A percentile compares a stretch with the other conserved stretches of the same genome.
phyloP scores from a whole-genome alignment of 2,888 invertebrate species.

The Holacanthella duospinosa region DNA sequence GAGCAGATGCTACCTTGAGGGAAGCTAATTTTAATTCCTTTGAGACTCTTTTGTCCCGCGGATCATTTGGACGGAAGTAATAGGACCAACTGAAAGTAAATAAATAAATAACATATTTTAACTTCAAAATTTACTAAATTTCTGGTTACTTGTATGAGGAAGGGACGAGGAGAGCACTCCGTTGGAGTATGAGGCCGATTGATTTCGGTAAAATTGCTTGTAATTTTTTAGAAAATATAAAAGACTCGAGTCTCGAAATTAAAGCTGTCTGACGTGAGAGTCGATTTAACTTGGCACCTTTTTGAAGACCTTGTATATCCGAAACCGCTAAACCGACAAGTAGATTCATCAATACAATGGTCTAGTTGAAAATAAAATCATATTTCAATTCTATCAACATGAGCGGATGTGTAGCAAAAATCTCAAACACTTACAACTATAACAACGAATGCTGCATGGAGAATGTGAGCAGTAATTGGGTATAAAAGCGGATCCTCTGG shows the following conservation, averaged over 20 bases:
- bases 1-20: slow-evolving; percentile 51
- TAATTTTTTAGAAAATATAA: slow-evolving; percentile 65
- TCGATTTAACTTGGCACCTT: slow-evolving; percentile 59
- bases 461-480: slow-evolving; percentile 30
- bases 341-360: slow-evolving; percentile 34
- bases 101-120: neutral
- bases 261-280: slow-evolving; percentile 69
- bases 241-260: slow-evolving; percentile 68
- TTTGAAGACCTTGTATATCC: slow-evolving; percentile 45
- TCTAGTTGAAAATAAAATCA: slow-evolving; percentile 11
- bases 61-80: slow-evolving; percentile 70
- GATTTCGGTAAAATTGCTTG: slow-evolving; percentile 51
- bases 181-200: slow-evolving; percentile 55
- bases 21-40: slow-evolving; percentile 62
- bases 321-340: slow-evolving; percentile 30
- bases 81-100: slow-evolving; percentile 57
- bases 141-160: slow-evolving; percentile 43
- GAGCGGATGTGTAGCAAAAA: too few relatives aligned
- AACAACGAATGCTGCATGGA: slow-evolving; percentile 31
- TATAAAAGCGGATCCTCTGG: slow-evolving; percentile 19
- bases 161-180: slow-evolving; percentile 62
- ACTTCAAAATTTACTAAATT: neutral
- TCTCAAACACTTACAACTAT: slow-evolving; percentile 18
- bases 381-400: neutral
- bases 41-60: slow-evolving; percentile 63